Conservation (phyloP, 2,113 vertebrate species). For the Amblyopsis rosae region DNA sequence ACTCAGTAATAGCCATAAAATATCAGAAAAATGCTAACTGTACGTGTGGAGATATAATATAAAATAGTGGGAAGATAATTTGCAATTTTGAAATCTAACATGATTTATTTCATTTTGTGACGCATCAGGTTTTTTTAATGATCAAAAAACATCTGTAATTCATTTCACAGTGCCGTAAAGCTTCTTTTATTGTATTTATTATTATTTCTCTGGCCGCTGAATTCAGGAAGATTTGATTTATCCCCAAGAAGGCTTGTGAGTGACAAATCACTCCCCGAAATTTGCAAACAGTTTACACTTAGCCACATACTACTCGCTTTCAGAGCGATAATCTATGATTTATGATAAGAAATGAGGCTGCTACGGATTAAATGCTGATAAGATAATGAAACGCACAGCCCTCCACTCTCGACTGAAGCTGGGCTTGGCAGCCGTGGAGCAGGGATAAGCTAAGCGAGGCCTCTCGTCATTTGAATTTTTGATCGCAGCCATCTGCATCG, state of each 20-base stretch:
- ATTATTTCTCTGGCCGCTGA: constrained; percentile 37
- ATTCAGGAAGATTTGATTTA: constrained; percentile 64
- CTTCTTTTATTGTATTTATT: constrained; percentile 28
- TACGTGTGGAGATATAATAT: too few relatives aligned
- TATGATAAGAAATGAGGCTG: constrained; percentile 67
- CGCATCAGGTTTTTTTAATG: constrained; percentile 42
- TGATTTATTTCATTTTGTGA: constrained; percentile 26
- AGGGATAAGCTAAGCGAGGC: constrained; percentile 61
- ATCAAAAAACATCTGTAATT: constrained; percentile 48
- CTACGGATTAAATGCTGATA: constrained; percentile 68
- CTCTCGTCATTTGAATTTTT: constrained; percentile 74
- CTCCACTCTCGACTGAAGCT: constrained; percentile 65
- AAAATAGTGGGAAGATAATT: constrained; percentile 62
- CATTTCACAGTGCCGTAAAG: constrained; percentile 48
- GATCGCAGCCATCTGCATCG: constrained; percentile 75
- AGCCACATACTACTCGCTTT: constrained; percentile 53
- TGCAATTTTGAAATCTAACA: constrained; percentile 55
- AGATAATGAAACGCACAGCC: constrained; percentile 70
- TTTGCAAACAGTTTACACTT: constrained; percentile 56
- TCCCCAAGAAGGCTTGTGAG: constrained; percentile 42
- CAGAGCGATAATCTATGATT: constrained; percentile 64
- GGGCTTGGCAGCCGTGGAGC: constrained; percentile 34
- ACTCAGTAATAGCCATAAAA: too few relatives aligned
- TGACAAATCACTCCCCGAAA: constrained; percentile 50
- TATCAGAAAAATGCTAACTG: too few relatives aligned